Evolutionary conservation across 2,888 invertebrate genomes (phyloP).

Genomic region (Tipula helvola): DNA sequence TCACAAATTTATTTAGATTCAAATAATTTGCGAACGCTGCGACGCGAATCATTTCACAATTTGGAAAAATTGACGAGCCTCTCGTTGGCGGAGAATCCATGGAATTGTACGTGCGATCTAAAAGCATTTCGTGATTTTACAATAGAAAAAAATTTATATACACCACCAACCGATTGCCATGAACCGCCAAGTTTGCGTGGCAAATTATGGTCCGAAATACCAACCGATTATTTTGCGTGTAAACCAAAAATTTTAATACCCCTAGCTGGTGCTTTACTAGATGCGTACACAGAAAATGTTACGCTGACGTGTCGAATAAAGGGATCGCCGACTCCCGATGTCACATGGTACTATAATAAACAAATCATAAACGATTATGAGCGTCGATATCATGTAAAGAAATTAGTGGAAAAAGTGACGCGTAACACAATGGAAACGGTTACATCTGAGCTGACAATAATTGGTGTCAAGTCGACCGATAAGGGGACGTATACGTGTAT

Average conservation of each 20-base stretch:
- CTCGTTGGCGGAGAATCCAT: slow-evolving; percentile 67
- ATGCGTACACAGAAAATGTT: slow-evolving; percentile 51
- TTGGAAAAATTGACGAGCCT: slow-evolving; percentile 58
- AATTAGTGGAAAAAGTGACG: slow-evolving; percentile 26
- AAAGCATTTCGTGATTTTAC: slow-evolving; percentile 68
- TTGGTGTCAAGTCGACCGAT: slow-evolving; percentile 47
- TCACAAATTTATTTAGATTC: slow-evolving; percentile 56
- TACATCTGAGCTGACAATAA: slow-evolving; percentile 47
- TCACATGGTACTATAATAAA: slow-evolving; percentile 57
- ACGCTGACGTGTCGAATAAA: slow-evolving; percentile 62
- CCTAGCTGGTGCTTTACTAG: slow-evolving; percentile 41
- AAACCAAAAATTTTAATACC: slow-evolving; percentile 61
- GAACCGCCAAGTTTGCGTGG: slow-evolving; percentile 56
- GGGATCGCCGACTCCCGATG: slow-evolving; percentile 63
- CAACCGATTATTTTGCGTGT: slow-evolving; percentile 68
- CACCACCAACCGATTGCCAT: slow-evolving; percentile 58
- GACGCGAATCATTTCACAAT: slow-evolving; percentile 49
- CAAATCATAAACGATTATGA: slow-evolving; percentile 37
- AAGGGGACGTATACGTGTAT: slow-evolving; percentile 66
- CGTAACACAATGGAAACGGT: slow-evolving; percentile 31
- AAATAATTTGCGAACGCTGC: slow-evolving; percentile 59
- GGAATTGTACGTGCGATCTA: slow-evolving; percentile 79
- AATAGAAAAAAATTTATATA: slow-evolving; percentile 57
- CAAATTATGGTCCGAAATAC: slow-evolving; percentile 59
- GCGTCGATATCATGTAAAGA: slow-evolving; percentile 28